Evolutionary conservation across 2,888 invertebrate genomes (phyloP).

Genomic region (Lasioglossum oenotherae): DNA sequence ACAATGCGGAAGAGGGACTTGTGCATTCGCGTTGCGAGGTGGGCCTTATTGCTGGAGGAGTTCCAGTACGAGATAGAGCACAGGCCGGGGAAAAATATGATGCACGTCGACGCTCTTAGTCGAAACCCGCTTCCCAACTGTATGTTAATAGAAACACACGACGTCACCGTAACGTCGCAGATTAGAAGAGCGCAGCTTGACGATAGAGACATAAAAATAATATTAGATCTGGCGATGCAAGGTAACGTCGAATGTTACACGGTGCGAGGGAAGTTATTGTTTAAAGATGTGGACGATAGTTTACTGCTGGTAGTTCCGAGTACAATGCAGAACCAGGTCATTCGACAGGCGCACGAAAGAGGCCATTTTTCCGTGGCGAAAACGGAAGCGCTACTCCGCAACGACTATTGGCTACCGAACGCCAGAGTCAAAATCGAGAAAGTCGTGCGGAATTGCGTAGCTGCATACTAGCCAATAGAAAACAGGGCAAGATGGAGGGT

Average conservation of each 20-base stretch:
- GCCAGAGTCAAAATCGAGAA: not conserved
- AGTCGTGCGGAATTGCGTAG: not conserved
- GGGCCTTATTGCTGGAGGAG: too few relatives aligned
- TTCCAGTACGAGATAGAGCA: too few relatives aligned
- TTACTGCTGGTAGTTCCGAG: not conserved
- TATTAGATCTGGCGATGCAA: not conserved
- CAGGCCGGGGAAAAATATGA: too few relatives aligned
- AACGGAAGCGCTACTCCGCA: conserved; percentile 10
- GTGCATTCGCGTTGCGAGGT: too few relatives aligned
- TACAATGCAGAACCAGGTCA: not conserved
- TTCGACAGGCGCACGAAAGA: not conserved
- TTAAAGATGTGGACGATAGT: not conserved
- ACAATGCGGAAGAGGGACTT: too few relatives aligned
- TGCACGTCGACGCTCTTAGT: too few relatives aligned
- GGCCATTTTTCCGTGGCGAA: conserved; percentile 21
- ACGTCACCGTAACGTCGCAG: not conserved
- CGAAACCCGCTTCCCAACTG: too few relatives aligned
- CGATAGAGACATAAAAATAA: not conserved
- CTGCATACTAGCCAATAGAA: not conserved
- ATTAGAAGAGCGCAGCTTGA: not conserved
- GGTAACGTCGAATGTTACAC: not conserved
- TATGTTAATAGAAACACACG: too few relatives aligned
- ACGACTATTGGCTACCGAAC: not conserved
- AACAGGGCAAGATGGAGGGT: not conserved
- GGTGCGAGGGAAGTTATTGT: not conserved